Evolutionary conservation across 2,888 invertebrate species (phyloP).

Genomic region (Drosophila emarginata): DNA sequence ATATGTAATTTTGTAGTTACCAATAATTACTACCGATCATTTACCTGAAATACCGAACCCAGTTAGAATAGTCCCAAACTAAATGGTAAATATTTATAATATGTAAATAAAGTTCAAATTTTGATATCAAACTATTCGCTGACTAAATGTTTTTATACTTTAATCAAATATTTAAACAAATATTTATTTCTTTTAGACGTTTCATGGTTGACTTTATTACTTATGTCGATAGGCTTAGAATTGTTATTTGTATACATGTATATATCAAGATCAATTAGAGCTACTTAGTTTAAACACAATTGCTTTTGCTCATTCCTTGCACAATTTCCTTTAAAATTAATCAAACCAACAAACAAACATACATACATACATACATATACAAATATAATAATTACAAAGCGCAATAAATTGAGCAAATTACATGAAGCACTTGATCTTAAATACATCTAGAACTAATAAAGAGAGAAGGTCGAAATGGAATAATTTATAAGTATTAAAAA

Average conservation of each 20-base stretch:
- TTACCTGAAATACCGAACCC: too few relatives aligned
- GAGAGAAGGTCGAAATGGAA: neutral
- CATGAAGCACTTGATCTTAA: constrained; percentile 59
- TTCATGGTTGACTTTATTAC: constrained; percentile 31
- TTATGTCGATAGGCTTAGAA: constrained; percentile 34
- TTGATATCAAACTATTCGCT: too few relatives aligned
- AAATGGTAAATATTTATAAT: too few relatives aligned
- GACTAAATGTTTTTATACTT: too few relatives aligned
- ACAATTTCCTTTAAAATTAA: constrained; percentile 10
- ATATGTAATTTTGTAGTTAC: too few relatives aligned
- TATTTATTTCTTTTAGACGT: neutral
- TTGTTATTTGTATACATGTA: constrained; percentile 27
- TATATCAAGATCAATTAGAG: constrained; percentile 55
- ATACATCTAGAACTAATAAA: constrained; percentile 23
- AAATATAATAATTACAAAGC: constrained; percentile 62
- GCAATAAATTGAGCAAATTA: constrained; percentile 70
- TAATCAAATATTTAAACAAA: neutral
- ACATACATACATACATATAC: constrained; percentile 39
- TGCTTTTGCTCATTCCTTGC: constrained; percentile 56
- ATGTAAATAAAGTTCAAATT: too few relatives aligned
- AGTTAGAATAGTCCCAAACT: too few relatives aligned
- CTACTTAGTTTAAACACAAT: constrained; percentile 71
- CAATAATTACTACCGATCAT: too few relatives aligned
- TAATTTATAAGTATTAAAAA: constrained; percentile 18
- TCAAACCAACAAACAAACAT: constrained; percentile 26